phyloP scores from a whole-genome alignment of 2,113 vertebrate species.

The Nycticorax nycticorax region DNA sequence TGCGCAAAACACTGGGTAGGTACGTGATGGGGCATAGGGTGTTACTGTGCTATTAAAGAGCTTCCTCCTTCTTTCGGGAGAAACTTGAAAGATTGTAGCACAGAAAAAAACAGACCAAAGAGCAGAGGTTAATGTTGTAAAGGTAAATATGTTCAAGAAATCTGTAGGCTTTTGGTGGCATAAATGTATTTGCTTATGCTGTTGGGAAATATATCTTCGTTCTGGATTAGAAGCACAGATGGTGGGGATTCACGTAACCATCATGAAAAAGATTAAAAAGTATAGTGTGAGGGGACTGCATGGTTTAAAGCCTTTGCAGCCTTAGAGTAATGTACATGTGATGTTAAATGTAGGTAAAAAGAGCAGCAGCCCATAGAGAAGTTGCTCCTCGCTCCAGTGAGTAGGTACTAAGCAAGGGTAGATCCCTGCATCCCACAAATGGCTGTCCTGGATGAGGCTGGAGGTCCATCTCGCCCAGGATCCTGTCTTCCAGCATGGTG shows the following conservation, averaged over 20 bases:
- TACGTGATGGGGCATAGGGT: not conserved
- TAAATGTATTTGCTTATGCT: not conserved
- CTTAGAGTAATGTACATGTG: not conserved
- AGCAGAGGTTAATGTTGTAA: not conserved
- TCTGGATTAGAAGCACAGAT: not conserved
- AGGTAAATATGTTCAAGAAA: not conserved
- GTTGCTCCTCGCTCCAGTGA: rapidly evolving
- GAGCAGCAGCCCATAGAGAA: not conserved
- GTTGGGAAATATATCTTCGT: not conserved
- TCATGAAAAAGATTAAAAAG: not conserved
- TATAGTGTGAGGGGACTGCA: not conserved
- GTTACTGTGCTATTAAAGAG: not conserved
- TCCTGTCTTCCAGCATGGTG: not conserved
- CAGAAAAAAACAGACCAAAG: not conserved
- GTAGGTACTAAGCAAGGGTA: too few species aligned
- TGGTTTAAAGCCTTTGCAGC: not conserved
- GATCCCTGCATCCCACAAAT: not conserved
- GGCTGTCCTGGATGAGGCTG: not conserved
- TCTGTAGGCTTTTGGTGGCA: not conserved
- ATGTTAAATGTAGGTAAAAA: not conserved
- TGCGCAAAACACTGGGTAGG: not conserved
- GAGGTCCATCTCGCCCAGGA: not conserved
- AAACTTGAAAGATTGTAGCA: not conserved
- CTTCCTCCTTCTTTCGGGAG: not conserved
- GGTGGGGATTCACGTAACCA: not conserved